A percentile compares a stretch with the other conserved stretches of the same genome.
Evolutionary conservation across 2,113 vertebrate genomes (phyloP).

Genomic region (Petrocephalus microphthalmus): DNA sequence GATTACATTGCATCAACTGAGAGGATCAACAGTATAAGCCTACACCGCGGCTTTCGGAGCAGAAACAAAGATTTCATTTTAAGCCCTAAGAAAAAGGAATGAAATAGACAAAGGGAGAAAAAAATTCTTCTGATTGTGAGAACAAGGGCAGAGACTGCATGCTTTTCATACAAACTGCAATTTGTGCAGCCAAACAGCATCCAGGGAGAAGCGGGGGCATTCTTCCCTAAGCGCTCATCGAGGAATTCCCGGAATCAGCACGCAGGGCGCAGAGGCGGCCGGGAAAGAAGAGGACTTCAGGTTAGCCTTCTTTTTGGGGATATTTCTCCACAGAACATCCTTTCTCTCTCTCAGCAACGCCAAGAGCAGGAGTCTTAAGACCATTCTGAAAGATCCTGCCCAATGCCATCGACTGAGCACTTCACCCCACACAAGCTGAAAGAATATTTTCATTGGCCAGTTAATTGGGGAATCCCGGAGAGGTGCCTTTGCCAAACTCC

Average conservation of each 20-base stretch:
- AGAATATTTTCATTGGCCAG: constrained; percentile 6
- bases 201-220: constrained; percentile 26
- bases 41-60: constrained; percentile 71
- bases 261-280: constrained; percentile 42
- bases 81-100: constrained; percentile 74
- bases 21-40: constrained; percentile 76
- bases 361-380: background rate
- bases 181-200: constrained; percentile 54
- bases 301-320: constrained; percentile 17
- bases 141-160: constrained; percentile 70
- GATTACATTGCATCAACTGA: constrained; percentile 79
- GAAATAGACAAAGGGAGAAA: constrained; percentile 76
- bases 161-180: constrained; percentile 66
- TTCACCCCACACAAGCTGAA: background rate
- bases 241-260: constrained; percentile 52
- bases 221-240: constrained; percentile 51
- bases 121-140: constrained; percentile 76
- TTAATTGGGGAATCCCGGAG: background rate
- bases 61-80: constrained; percentile 85
- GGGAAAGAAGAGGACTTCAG: background rate
- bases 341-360: background rate
- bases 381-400: background rate
- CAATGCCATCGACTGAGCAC: background rate
- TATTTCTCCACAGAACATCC: background rate
- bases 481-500: background rate